These are phyloP conservation scores for Cataglyphis albicans DNA, from an alignment of 2,888 invertebrate genomes.

Conservation along the genomic window DNA sequence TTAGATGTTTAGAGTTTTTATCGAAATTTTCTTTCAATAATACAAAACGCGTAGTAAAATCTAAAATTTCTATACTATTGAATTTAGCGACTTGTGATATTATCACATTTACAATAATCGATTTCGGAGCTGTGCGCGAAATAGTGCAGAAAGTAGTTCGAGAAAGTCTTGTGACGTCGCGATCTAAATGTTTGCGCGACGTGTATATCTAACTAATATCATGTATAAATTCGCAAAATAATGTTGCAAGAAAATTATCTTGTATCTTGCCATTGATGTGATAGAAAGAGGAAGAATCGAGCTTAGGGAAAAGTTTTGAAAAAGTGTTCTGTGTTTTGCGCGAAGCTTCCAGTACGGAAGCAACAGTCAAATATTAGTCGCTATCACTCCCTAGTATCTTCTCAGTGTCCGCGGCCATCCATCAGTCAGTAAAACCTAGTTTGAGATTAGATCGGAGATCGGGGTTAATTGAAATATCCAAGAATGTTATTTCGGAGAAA, in stretches of 20 bases:
- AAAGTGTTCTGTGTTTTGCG: not conserved
- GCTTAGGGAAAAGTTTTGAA: not conserved
- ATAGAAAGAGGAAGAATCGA: not conserved
- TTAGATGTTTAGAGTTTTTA: not conserved
- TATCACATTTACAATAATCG: slow-evolving; percentile 30
- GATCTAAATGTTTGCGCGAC: not conserved
- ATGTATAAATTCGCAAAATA: not conserved
- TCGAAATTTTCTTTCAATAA: not conserved
- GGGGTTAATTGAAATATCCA: slow-evolving; percentile 28
- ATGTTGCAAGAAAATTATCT: not conserved
- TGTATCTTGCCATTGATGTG: not conserved
- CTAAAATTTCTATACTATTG: slow-evolving; percentile 26
- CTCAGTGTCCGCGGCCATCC: not conserved
- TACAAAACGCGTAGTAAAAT: not conserved
- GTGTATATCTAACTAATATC: not conserved
- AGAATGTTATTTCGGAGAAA: not conserved
- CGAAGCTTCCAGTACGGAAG: not conserved
- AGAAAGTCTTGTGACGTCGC: slow-evolving; percentile 54
- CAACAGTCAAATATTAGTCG: not conserved
- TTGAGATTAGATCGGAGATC: not conserved
- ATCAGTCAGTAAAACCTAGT: not conserved
- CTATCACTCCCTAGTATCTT: not conserved
- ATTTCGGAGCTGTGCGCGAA: slow-evolving; percentile 30
- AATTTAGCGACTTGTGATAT: slow-evolving; percentile 39
- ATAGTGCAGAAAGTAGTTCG: not conserved